Evolutionary conservation across 2,888 invertebrate species (phyloP).

Genomic region (Oscheius sp.): DNA sequence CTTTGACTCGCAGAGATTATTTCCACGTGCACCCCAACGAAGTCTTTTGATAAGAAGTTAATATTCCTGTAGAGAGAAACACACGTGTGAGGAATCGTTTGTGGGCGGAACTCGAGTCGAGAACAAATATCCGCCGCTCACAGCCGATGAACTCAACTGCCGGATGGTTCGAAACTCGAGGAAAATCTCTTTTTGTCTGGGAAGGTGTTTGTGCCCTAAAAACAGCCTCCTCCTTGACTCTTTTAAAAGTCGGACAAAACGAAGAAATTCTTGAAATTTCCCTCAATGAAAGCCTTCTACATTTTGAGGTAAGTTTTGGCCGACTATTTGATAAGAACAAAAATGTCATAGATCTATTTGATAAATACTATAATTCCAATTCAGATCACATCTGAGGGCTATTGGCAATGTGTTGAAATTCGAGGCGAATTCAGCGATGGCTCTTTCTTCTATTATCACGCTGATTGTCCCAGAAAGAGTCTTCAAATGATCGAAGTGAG

Average conservation of each 20-base stretch:
- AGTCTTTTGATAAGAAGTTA: too few species aligned
- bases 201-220: constrained; percentile 13
- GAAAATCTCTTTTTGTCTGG: not conserved
- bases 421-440: not conserved
- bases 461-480: not conserved
- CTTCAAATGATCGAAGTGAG: not conserved
- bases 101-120: not conserved
- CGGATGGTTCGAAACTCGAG: constrained; percentile 15
- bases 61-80: too few species aligned
- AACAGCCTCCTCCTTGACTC: not conserved
- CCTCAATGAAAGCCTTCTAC: too few species aligned
- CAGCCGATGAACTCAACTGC: not conserved
- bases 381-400: constrained; percentile 12
- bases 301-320: too few species aligned
- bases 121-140: not conserved
- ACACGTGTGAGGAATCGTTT: too few species aligned
- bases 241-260: too few species aligned
- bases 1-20: too few species aligned
- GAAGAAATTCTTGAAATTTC: too few species aligned
- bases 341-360: too few species aligned
- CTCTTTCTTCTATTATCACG: constrained; percentile 6
- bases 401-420: constrained; percentile 12
- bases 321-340: too few species aligned
- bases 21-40: too few species aligned
- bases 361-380: too few species aligned